Conservation (phyloP, 35 echinoderm and acorn worm genomes). For the Diadema setosum region DNA sequence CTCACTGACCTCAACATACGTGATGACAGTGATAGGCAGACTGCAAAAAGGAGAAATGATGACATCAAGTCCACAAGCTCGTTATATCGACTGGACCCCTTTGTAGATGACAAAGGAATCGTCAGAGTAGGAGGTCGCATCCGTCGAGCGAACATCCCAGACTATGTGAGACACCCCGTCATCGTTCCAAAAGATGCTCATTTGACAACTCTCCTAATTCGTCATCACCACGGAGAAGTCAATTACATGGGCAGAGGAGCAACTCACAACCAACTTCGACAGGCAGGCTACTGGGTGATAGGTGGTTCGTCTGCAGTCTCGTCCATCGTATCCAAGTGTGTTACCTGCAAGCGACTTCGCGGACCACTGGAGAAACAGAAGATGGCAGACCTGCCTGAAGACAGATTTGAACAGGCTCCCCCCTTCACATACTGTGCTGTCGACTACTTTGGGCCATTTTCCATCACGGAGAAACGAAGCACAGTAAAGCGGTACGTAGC, state of each 20-base stretch:
- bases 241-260: conserved; percentile 56
- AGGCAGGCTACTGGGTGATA: conserved; percentile 73
- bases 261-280: conserved; percentile 45
- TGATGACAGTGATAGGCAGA: neutral
- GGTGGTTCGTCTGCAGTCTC: conserved; percentile 54
- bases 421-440: neutral
- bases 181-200: conserved; percentile 57
- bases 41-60: conserved; percentile 1
- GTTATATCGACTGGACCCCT: conserved; percentile 68
- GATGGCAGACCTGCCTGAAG: conserved; percentile 45
- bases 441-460: conserved; percentile 53
- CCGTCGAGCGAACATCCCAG: neutral
- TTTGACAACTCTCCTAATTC: conserved; percentile 64
- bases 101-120: conserved; percentile 49
- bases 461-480: conserved; percentile 16
- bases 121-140: conserved; percentile 71
- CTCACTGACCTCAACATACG: too few relatives aligned
- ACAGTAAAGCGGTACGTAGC: conserved; percentile 25
- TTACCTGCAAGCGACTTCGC: neutral
- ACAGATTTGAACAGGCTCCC: neutral
- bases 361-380: conserved; percentile 31
- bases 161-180: conserved; percentile 38
- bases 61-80: conserved; percentile 22
- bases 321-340: conserved; percentile 3
- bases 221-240: conserved; percentile 63